Evolutionary conservation across 2,797 vertebrate species (phyloP).

Genomic region (Sparidentex hasta): DNA sequence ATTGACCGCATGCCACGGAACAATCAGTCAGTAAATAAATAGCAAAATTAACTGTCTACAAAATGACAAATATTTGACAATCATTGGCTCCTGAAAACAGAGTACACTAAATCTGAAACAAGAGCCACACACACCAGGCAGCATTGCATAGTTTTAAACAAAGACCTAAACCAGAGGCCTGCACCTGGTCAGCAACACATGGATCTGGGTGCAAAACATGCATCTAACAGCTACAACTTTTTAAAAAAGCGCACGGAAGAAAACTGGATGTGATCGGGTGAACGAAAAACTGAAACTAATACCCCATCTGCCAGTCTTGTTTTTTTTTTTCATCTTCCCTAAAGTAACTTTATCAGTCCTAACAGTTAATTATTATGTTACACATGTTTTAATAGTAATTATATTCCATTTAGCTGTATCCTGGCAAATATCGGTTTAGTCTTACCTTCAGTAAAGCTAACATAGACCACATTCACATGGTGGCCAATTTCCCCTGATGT

Average conservation of each 20-base stretch:
- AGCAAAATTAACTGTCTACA: conserved; percentile 19
- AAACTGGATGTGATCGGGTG: background rate
- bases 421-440: background rate
- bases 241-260: background rate
- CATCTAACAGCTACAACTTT: background rate
- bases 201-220: conserved; percentile 14
- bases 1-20: background rate
- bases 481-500: too few relatives aligned
- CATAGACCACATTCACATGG: too few relatives aligned
- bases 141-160: conserved; percentile 72
- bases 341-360: background rate
- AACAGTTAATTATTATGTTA: background rate
- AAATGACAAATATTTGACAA: conserved; percentile 27
- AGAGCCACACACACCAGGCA: conserved; percentile 32
- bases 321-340: background rate
- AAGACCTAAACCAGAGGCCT: conserved; percentile 37
- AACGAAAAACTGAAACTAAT: background rate
- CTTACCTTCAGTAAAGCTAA: background rate
- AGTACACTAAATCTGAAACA: background rate
- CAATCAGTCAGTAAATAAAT: conserved; percentile 58
- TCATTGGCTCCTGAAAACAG: conserved; percentile 6
- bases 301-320: background rate
- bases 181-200: conserved; percentile 7
- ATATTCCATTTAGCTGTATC: background rate
- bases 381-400: background rate